These are phyloP conservation scores for Tortricodes alternella DNA, from an alignment of 2,888 invertebrate species.

Conservation along the genomic window DNA sequence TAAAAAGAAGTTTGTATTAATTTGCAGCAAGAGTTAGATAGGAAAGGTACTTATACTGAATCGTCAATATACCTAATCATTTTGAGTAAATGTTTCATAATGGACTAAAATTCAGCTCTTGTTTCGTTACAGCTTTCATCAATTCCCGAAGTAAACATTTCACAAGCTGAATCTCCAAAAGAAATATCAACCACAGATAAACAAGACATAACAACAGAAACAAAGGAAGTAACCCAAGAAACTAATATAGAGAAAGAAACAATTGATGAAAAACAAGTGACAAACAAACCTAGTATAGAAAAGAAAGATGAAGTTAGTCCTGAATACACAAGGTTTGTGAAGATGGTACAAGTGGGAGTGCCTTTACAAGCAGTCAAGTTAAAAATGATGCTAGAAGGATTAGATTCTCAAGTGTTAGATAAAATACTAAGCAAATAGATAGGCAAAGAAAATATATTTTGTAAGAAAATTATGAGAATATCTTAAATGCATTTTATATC, in stretches of 20 bases:
- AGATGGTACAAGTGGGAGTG: constrained; percentile 95
- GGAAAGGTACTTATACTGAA: no score
- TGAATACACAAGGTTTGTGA: constrained; percentile 90
- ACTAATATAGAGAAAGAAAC: constrained; percentile 3
- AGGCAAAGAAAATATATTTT: background rate
- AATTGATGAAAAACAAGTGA: background rate
- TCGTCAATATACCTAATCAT: no score
- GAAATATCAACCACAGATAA: constrained; percentile 13
- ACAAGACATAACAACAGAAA: constrained; percentile 3
- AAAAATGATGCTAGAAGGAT: constrained; percentile 92
- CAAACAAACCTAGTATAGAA: constrained; percentile 9
- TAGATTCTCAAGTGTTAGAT: constrained; percentile 88
- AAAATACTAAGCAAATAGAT: constrained; percentile 53
- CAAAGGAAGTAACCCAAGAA: constrained; percentile 13
- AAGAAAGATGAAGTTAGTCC: constrained; percentile 78
- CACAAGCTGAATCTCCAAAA: constrained; percentile 29
- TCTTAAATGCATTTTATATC: background rate
- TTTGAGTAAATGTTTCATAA: no score
- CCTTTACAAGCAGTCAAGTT: constrained; percentile 90
- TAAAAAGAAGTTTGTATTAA: no score
- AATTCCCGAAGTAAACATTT: constrained; percentile 70
- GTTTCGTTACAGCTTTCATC: constrained; percentile 80
- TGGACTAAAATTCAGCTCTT: no score
- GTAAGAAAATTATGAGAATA: background rate
- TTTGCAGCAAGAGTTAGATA: no score